These are phyloP conservation scores for Eremobia ochroleuca DNA, from an alignment of 2,888 invertebrate species.

Conservation along the genomic window DNA sequence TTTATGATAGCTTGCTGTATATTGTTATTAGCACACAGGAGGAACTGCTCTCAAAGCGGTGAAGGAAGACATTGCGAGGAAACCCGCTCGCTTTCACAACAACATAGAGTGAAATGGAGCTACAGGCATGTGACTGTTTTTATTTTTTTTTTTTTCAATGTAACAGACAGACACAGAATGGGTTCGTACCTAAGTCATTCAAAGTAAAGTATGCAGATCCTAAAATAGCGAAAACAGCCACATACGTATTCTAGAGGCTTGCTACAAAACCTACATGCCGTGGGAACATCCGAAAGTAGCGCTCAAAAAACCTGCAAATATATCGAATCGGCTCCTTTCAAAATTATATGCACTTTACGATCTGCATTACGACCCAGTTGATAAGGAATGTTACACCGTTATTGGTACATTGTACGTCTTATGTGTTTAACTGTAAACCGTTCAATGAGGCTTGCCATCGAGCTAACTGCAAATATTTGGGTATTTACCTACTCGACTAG, in stretches of 20 bases:
- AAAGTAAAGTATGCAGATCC: neutral
- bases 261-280: constrained; percentile 23
- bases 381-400: constrained; percentile 66
- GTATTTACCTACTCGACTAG: constrained; percentile 29
- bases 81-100: neutral
- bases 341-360: constrained; percentile 54
- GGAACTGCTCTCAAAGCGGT: neutral
- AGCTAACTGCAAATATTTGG: constrained; percentile 51
- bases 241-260: constrained; percentile 22
- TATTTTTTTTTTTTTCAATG: neutral
- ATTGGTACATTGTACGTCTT: constrained; percentile 50
- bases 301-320: constrained; percentile 14
- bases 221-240: neutral
- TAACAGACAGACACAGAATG: neutral
- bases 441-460: constrained; percentile 50
- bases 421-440: constrained; percentile 62
- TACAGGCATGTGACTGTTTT: neutral
- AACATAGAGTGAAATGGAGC: neutral
- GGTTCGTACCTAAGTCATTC: neutral
- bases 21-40: neutral
- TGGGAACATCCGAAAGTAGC: constrained; percentile 37
- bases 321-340: constrained; percentile 28
- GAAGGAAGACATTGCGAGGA: neutral
- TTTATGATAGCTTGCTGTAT: neutral
- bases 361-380: constrained; percentile 55